Base-by-base conservation (phyloP, 2,797 vertebrate species). In the Poeciliopsis gracilis region DNA sequence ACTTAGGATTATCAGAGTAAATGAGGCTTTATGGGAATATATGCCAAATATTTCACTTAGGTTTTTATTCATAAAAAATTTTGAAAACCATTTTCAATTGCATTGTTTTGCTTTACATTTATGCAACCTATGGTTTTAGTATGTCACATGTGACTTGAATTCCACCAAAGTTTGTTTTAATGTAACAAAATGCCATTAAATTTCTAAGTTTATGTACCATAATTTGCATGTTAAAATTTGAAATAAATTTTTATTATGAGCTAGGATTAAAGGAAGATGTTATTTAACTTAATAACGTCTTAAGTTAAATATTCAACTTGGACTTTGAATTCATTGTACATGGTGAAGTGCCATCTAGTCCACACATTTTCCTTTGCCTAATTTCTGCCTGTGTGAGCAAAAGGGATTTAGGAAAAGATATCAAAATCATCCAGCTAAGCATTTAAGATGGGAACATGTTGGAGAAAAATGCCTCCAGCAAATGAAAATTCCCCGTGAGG, bases 371-470 rank as follows among this genome's bases (percentile, higher is more conserved):
- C 79, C 80, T 78, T 84, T 79, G 88, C 85, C 81, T 85, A 81
- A 87, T 90, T 91, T 87, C 78, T 80, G 82, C 72, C 73, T 61
- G 55, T 80, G 80, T 41, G 1, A 72, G 79, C 80, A 67, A 82
- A 87, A 86, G 77, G 80, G 72, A 88, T 90, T 89, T 73, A 86
- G 75, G 76, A 82, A 82, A n/a, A 45, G 80, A 87, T 88, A 90
- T 82, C 82, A 85, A 83, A 88, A 86, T 78, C 86, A 77, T 85
- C 77, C 85, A 92, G 89, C 92, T 91, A 88, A 91, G 89, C 83
- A 91, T 92, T 90, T 88, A 86, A 84, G 88, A 90, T 89, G 82
- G 81, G 75, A 47, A 84, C 77, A 76, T 80, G 82, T 55, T 73
- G 28, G 33, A 78, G 46, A 74, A 81, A 79, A 71, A 73, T 61